These are phyloP conservation scores for Mustela lutreola DNA, from an alignment of 2,113 vertebrate genomes.

Conservation along the genomic window DNA sequence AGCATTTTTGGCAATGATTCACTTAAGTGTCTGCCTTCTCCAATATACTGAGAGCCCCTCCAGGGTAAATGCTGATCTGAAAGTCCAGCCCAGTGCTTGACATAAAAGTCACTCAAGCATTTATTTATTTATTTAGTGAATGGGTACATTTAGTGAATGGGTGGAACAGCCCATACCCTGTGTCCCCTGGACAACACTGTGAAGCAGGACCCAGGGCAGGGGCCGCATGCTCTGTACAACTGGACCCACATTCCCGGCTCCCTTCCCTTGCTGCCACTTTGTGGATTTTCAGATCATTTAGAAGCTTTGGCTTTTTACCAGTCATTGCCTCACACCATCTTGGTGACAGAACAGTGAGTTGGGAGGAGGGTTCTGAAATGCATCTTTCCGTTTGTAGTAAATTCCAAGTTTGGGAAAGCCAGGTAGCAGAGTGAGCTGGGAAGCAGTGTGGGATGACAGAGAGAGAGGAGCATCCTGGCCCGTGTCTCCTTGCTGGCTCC, in stretches of 20 bases:
- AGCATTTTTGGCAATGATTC: constrained; percentile 13
- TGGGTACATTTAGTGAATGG: background rate
- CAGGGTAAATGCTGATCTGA: background rate
- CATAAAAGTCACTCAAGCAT: background rate
- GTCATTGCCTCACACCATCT: background rate
- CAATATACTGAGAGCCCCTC: background rate
- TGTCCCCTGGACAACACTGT: background rate
- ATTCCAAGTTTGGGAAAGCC: constrained; percentile 24
- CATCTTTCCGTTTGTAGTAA: background rate
- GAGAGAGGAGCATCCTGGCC: background rate
- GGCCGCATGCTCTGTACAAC: background rate
- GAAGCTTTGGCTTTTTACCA: constrained; percentile 34
- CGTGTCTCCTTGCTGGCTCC: background rate
- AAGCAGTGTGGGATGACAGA: background rate
- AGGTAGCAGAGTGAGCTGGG: background rate
- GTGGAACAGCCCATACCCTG: background rate
- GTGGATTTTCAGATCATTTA: constrained; percentile 55
- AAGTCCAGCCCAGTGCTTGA: background rate
- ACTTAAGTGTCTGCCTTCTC: background rate
- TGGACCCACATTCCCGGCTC: background rate
- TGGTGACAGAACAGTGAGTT: background rate
- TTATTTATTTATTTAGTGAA: background rate
- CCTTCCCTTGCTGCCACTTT: background rate
- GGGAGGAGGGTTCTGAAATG: background rate
- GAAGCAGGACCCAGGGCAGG: background rate